Conservation (phyloP, 2,113 vertebrate species). For the Tichodroma muraria region DNA sequence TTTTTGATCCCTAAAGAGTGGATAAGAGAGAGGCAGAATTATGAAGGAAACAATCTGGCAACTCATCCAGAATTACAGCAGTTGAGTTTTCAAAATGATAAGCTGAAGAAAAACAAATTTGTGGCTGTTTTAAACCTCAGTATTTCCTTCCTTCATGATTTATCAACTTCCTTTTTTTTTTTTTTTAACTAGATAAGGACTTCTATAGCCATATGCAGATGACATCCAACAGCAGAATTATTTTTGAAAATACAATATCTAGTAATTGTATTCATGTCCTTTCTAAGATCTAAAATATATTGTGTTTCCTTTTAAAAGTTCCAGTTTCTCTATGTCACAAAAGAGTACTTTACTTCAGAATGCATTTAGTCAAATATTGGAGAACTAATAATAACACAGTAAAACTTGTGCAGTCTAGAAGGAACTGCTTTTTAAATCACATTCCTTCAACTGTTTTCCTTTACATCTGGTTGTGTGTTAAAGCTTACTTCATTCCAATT, state of each 20-base stretch:
- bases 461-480: not conserved
- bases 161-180: constrained; percentile 32
- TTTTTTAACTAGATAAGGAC: not conserved
- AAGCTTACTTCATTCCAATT: not conserved
- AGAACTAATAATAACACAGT: not conserved
- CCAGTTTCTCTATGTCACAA: not conserved
- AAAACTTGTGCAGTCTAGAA: not conserved
- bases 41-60: constrained; percentile 56
- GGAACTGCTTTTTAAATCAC: not conserved
- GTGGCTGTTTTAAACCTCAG: constrained; percentile 33
- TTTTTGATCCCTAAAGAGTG: constrained; percentile 39
- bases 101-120: constrained; percentile 45
- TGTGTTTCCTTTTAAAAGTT: not conserved
- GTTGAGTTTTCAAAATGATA: constrained; percentile 36
- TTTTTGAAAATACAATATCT: not conserved
- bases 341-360: not conserved
- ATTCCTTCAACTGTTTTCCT: not conserved
- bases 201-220: not conserved
- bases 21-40: constrained; percentile 40
- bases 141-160: constrained; percentile 56
- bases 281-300: not conserved
- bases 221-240: not conserved
- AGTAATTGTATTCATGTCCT: not conserved
- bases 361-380: not conserved
- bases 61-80: constrained; percentile 28